Conservation (phyloP, 2,113 vertebrate species). For the Tylochromis polylepis region DNA sequence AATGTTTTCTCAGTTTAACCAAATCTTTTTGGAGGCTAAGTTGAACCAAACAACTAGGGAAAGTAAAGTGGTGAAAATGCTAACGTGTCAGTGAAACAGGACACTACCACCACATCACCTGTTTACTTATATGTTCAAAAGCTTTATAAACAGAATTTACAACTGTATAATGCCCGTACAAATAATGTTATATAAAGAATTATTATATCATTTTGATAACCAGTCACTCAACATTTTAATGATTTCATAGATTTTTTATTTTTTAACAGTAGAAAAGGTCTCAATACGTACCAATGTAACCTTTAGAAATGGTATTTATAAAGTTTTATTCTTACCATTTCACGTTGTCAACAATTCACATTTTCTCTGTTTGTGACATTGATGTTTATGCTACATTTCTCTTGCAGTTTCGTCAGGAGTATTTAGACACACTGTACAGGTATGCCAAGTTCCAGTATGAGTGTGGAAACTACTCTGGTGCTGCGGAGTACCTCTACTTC, state of each 20-base stretch:
- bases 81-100: not conserved
- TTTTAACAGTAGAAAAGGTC: not conserved
- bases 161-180: not conserved
- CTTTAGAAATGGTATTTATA: not conserved
- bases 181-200: not conserved
- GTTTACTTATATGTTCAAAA: not conserved
- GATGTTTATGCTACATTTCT: not conserved
- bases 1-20: not conserved
- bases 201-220: not conserved
- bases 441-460: conserved; percentile 99
- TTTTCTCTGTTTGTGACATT: not conserved
- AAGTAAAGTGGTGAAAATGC: not conserved
- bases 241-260: not conserved
- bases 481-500: conserved; percentile 97
- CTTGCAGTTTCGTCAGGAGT: conserved; percentile 92
- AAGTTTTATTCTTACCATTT: not conserved
- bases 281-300: not conserved
- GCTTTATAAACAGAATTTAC: not conserved
- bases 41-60: not conserved
- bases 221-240: not conserved
- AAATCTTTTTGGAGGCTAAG: not conserved
- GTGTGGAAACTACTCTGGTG: conserved; percentile 98
- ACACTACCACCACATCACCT: not conserved
- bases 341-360: not conserved
- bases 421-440: conserved; percentile 93